A percentile compares a stretch with the other conserved stretches of the same genome.
phyloP scores from a whole-genome alignment of 2,888 invertebrate genomes.

The Epistrophe grossulariae region DNA sequence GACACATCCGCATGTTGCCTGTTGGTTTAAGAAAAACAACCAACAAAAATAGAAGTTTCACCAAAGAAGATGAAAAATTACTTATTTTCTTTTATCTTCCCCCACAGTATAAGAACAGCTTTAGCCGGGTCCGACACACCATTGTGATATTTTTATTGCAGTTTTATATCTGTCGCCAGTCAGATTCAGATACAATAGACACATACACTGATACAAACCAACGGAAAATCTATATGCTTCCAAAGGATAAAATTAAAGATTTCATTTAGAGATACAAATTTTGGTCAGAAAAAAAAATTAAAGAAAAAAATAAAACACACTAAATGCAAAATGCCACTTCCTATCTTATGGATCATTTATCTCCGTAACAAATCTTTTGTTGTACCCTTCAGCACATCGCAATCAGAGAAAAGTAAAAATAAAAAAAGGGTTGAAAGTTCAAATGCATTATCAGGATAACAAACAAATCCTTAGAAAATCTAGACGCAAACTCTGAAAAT shows the following conservation, averaged over 20 bases:
- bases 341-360: slow-evolving; percentile 70
- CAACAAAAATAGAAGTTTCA: slow-evolving; percentile 38
- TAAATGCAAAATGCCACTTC: slow-evolving; percentile 49
- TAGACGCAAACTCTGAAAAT: slow-evolving; percentile 45
- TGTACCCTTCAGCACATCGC: slow-evolving; percentile 28
- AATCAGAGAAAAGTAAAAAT: slow-evolving; percentile 15
- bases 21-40: slow-evolving; percentile 29
- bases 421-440: slow-evolving; percentile 71
- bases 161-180: slow-evolving; percentile 72
- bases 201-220: neutral
- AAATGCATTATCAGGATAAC: slow-evolving; percentile 59
- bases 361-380: slow-evolving; percentile 67
- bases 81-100: slow-evolving; percentile 45
- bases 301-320: slow-evolving; percentile 26
- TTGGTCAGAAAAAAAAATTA: slow-evolving; percentile 34
- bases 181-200: slow-evolving; percentile 61
- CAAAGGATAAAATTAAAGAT: slow-evolving; percentile 63
- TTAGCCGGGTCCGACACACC: slow-evolving; percentile 8
- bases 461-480: slow-evolving; percentile 44
- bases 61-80: slow-evolving; percentile 70
- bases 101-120: slow-evolving; percentile 5
- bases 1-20: slow-evolving; percentile 54
- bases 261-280: slow-evolving; percentile 62
- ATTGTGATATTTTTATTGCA: slow-evolving; percentile 68
- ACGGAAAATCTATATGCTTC: neutral